These are phyloP conservation scores for Phortica variegata DNA, from an alignment of 1,140 invertebrate species.

Conservation along the genomic window DNA sequence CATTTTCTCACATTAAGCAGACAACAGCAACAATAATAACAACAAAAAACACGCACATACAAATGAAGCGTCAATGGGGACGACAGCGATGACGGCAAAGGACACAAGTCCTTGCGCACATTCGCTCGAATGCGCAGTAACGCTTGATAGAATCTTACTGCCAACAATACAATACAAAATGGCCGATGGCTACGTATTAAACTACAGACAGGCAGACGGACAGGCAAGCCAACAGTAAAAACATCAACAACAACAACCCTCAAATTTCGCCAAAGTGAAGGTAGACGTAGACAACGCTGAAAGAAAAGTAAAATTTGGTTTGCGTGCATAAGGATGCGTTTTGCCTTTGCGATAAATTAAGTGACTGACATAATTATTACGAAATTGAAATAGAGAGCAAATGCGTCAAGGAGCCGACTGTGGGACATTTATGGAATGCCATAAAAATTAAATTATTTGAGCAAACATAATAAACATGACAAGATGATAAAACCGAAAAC, in stretches of 20 bases:
- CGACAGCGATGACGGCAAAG: too few relatives aligned
- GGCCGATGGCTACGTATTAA: too few relatives aligned
- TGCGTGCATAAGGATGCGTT: conserved; percentile 23
- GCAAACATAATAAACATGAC: conserved; percentile 39
- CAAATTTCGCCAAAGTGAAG: conserved; percentile 28
- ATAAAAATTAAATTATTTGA: conserved; percentile 45
- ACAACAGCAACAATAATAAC: conserved; percentile 6
- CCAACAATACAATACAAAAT: conserved; percentile 24
- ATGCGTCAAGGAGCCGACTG: conserved; percentile 1
- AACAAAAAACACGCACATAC: background rate
- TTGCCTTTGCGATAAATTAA: conserved; percentile 44
- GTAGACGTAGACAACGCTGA: too few relatives aligned
- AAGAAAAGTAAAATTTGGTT: conserved; percentile 14
- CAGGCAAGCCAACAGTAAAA: background rate
- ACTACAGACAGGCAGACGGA: too few relatives aligned
- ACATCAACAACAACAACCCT: conserved; percentile 9
- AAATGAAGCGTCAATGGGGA: too few relatives aligned
- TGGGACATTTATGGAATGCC: conserved; percentile 15
- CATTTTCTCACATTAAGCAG: conserved; percentile 53
- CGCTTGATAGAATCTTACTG: background rate
- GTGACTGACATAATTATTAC: conserved; percentile 50
- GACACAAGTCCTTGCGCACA: background rate
- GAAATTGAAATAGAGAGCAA: conserved; percentile 34
- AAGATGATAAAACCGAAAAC: too few relatives aligned
- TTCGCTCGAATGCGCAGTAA: conserved; percentile 35